These are phyloP conservation scores for Dione vanillae DNA, from an alignment of 2,888 invertebrate species.

Conservation along the genomic window DNA sequence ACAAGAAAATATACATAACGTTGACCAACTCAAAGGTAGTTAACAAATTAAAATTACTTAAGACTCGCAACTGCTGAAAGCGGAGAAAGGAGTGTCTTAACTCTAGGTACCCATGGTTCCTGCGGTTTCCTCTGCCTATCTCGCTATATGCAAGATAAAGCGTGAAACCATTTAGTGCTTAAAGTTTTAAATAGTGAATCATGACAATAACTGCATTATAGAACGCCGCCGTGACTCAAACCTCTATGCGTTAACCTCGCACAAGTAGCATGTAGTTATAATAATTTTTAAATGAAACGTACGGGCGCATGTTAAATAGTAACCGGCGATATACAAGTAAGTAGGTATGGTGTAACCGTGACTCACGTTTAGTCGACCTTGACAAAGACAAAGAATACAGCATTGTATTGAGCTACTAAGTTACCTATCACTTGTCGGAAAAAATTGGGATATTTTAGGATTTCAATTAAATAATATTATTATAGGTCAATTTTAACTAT, in stretches of 20 bases:
- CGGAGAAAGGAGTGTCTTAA: too few species aligned
- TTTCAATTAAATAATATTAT: background rate
- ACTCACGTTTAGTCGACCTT: slow-evolving; percentile 66
- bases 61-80: too few species aligned
- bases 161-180: too few species aligned
- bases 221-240: slow-evolving; percentile 25
- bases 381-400: slow-evolving; percentile 76
- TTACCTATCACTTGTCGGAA: slow-evolving; percentile 22
- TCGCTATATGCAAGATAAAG: too few species aligned
- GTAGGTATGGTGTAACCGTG: slow-evolving; percentile 49
- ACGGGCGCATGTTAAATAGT: slow-evolving; percentile 23
- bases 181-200: background rate
- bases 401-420: slow-evolving; percentile 58
- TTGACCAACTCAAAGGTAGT: too few species aligned
- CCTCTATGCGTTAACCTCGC: too few species aligned
- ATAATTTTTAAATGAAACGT: slow-evolving; percentile 28
- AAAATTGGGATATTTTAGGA: slow-evolving; percentile 28
- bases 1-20: too few species aligned
- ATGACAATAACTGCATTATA: slow-evolving; percentile 16
- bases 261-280: background rate
- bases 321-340: slow-evolving; percentile 34
- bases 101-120: too few species aligned
- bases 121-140: too few species aligned
- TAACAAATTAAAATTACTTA: background rate
- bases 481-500: too few species aligned